Evolutionary conservation across 2,113 vertebrate species (phyloP), one percentile per base, ranked within the genome.

Genomic region (Saccopteryx bilineata): DNA sequence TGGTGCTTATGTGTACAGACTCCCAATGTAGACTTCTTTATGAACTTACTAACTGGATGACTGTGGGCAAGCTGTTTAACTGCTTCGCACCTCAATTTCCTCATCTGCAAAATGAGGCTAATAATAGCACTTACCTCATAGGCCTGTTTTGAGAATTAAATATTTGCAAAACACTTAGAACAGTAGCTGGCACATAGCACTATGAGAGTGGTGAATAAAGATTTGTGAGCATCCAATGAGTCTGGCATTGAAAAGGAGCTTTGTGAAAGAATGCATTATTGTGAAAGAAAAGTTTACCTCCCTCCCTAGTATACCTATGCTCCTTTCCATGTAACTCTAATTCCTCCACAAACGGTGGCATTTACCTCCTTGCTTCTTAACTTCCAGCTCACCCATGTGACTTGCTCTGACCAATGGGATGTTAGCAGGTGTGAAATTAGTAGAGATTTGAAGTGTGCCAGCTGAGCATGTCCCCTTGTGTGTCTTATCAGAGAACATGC

Each of bases 111-210:
- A 93, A 58, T 50, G 33, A 23, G 58, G 58, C 66, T 68, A 17
- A 69, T 85, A 87, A 46, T 5, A 19, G 14, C 63, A 87, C 39
- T 21, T 39, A 46, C 50, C 28, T 63, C 65, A 17, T 26, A 31
- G 72, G 17, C 56, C 54, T 39, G 4, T 83, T 88, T 48, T 79
- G 33, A 83, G 23, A 71, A 79, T 78, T 66, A 89, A 88, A 28
- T 52, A 66, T 78, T 84, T 80, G 23, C 89, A 66, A 96, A 48
- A 66, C 19, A 21, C 69, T 79, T 52, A 72, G 31, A 88, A 75
- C 33, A 79, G 54, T 26, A 19, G 54, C 79, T 74, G 39, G 33
- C 19, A 18, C 14, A 13, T 58, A 58, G 39, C 28, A 46, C 12
- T n/a, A 8, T 56, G 56, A 66, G 54, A 58, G 6, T 56, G 39